Conservation (phyloP, 2,888 invertebrate species). For the Philonicus albiceps region DNA sequence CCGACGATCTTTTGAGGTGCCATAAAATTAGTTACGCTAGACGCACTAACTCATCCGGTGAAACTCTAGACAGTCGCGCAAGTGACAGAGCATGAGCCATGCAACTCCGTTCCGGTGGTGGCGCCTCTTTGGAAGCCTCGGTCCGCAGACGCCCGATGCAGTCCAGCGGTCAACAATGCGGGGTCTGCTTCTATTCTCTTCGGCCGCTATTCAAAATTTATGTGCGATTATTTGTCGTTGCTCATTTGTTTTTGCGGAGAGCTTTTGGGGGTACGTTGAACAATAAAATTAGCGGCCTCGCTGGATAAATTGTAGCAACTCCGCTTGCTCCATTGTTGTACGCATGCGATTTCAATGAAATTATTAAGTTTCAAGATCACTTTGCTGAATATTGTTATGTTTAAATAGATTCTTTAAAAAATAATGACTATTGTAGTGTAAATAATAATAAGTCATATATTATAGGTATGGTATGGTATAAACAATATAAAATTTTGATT, state of each 20-base stretch:
- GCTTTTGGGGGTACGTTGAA: neutral
- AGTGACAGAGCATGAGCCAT: neutral
- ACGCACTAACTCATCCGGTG: slow-evolving; percentile 1
- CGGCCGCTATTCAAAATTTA: neutral
- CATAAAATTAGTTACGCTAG: slow-evolving; percentile 14
- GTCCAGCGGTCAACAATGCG: neutral
- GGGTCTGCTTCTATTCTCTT: neutral
- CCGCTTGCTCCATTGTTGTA: neutral
- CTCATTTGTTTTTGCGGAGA: neutral
- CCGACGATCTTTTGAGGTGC: neutral
- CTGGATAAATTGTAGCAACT: neutral
- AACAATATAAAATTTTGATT: too few species aligned
- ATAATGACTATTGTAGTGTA: neutral
- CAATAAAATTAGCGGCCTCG: neutral
- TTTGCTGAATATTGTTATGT: neutral
- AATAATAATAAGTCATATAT: neutral
- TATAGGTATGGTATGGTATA: too few species aligned
- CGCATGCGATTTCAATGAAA: neutral
- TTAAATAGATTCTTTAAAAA: neutral
- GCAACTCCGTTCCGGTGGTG: neutral
- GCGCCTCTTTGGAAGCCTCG: neutral
- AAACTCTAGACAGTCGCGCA: neutral
- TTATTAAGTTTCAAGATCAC: neutral
- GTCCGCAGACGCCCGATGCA: neutral
- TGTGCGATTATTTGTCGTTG: neutral